Evolutionary conservation across 2,113 vertebrate species (phyloP), one percentile per base, ranked within the genome.

Genomic region (Cardinalis cardinalis): DNA sequence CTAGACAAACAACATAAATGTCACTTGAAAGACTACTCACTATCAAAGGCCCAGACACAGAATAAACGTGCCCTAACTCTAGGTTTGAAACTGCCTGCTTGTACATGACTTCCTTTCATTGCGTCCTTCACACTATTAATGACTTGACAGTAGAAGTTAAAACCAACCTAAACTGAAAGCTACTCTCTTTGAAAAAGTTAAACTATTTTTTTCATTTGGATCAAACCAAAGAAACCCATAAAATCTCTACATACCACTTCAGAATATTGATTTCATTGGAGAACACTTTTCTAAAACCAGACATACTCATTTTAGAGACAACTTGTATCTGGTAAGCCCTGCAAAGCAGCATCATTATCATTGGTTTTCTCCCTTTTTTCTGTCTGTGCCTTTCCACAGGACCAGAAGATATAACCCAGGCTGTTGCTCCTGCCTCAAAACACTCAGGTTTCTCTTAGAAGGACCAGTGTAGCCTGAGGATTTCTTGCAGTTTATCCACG

Each of bases 321-420:
- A 25, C 7, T 36, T 36, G 58, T 23, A 56, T 31, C 32, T 9
- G 10, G 5, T 3, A 19, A 68, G 40, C 31, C 56, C 46, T 18
- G 43, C n/a, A 65, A 38, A 80, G 38, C 29, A 63, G 55, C 21
- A 55, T 12, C 4, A 0, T 29, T 21, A 32, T 6, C 31, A 44
- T 7, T 0, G 0, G 3, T 6, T 34, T 19, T 3, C 20, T 9
- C 5, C 6, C 13, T n/a, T 48, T 53, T 66, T 49, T 43, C 38
- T 24, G 5, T 4, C 18, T 20, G 11, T 14, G 36, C 12, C 18
- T 58, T 69, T 34, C 36, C 9, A 14, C 34, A 55, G 31, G 53
- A 51, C 17, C 20, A 60, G 20, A 43, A 41, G 18, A 29, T 18
- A 24, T 5, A 72, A 61, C 5, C 5, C 12, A 52, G n/a, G 51